Evolutionary conservation across 2,888 invertebrate species (phyloP), one percentile per base, ranked within the genome.

Genomic region (Neelides folsomi): DNA sequence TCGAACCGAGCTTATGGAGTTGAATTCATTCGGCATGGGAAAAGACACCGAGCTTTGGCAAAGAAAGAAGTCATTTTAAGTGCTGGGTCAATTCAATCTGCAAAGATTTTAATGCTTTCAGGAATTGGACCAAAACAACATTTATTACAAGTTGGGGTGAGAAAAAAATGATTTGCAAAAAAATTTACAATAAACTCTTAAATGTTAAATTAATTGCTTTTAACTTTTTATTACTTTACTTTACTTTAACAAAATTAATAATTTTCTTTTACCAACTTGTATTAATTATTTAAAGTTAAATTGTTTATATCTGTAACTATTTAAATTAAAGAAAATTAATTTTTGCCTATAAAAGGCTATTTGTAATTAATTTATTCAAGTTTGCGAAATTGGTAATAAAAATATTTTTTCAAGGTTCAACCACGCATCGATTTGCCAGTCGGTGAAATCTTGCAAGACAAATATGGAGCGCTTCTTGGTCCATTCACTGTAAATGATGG

Each of bases 391-490:
- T 6, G 13, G 39, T 3, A 13, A 37, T 18, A 9, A 47, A 36
- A 41, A 18, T 42, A 37, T 12, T 16, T 9, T n/a, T 8, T 50
- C 4, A 20, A 57, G 58, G 53, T 58, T 12, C 37, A 42, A 41
- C 43, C 56, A 1, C 37, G 46, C 9, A 43, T 62, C 12, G 49
- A 62, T 46, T 53, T 62, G 9, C 62, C 62, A 9, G 62, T 62
- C 10, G 62, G 62, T 6, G 52, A 54, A 44, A 49, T 55, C 15
- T 20, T 62, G 8, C 62, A 62, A 52, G 62, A 62, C 46, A 58
- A 62, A 37, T 59, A 58, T 45, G 62, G 59, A 2, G 54, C 56
- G 1, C 40, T 57, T 1, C 15, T 62, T 9, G 62, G 62, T 2
- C 62, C 62, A 0, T 62, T 62, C 46, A 37, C 53, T 35, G 55